Evolutionary conservation across 2,797 vertebrate genomes (phyloP).

Genomic region (Myripristis jacobus): DNA sequence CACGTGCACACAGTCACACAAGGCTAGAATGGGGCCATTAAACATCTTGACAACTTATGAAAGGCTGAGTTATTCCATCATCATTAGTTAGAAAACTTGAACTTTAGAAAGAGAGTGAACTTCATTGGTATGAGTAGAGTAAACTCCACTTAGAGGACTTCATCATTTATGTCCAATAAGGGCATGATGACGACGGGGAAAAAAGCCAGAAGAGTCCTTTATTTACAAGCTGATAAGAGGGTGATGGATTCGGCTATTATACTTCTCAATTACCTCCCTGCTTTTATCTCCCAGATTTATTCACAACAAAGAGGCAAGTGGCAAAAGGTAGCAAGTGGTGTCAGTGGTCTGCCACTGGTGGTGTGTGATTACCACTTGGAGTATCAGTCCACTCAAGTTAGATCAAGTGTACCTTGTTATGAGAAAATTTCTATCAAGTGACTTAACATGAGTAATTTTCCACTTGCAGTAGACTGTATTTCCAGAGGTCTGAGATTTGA

Average conservation of each 20-base stretch:
- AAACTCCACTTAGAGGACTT: constrained; percentile 41
- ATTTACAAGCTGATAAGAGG: constrained; percentile 63
- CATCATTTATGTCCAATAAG: constrained; percentile 43
- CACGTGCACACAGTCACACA: constrained; percentile 16
- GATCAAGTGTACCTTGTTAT: background rate
- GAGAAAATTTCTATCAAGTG: background rate
- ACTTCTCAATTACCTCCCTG: constrained; percentile 62
- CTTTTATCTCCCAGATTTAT: constrained; percentile 74
- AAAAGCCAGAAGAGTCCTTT: constrained; percentile 32
- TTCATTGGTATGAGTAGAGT: constrained; percentile 6
- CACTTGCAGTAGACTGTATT: background rate
- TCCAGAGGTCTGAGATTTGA: background rate
- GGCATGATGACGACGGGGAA: constrained; percentile 21
- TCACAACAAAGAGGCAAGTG: constrained; percentile 60
- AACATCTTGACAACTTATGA: constrained; percentile 18
- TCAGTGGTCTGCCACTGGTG: constrained; percentile 17
- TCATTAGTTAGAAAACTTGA: constrained; percentile 19
- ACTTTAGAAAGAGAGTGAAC: constrained; percentile 24
- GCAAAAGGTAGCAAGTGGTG: constrained; percentile 22
- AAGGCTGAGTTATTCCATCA: constrained; percentile 27
- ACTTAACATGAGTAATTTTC: background rate
- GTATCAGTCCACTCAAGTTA: constrained; percentile 4
- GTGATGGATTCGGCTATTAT: constrained; percentile 78
- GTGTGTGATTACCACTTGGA: constrained; percentile 26
- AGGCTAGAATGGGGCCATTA: constrained; percentile 11